A percentile compares a stretch with the other conserved stretches of the same genome.
Conservation (phyloP, 1,140 invertebrate species). For the Bombus vancouverensis region DNA sequence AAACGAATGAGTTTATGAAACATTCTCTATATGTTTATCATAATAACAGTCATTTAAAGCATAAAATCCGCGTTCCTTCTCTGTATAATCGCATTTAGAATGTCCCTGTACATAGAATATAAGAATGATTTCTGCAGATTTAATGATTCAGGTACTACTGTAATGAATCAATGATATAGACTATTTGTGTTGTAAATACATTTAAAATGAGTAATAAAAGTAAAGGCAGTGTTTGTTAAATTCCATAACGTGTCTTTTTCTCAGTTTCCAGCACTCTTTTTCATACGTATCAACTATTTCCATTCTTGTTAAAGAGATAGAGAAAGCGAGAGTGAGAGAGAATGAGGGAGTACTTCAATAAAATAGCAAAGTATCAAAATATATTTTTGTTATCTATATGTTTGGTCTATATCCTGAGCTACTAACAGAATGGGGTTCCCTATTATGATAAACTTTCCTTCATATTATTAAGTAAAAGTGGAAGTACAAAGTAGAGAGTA, state of each 20-base stretch:
- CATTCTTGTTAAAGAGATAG: conserved; percentile 41
- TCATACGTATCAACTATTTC: conserved; percentile 57
- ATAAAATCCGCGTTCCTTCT: conserved; percentile 36
- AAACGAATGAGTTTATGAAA: conserved; percentile 25
- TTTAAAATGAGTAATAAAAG: conserved; percentile 49
- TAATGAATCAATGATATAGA: conserved; percentile 67
- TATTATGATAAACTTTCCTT: conserved; percentile 61
- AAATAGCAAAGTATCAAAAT: conserved; percentile 82
- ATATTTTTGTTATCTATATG: conserved; percentile 77
- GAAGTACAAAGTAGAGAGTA: conserved; percentile 70
- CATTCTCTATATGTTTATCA: conserved; percentile 12
- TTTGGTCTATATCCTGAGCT: conserved; percentile 78
- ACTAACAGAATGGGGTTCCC: conserved; percentile 71
- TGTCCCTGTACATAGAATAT: conserved; percentile 39
- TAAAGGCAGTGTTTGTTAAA: conserved; percentile 48
- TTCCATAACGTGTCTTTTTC: conserved; percentile 46
- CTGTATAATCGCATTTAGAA: conserved; percentile 11
- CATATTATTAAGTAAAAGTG: conserved; percentile 67
- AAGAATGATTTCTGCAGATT: conserved; percentile 64
- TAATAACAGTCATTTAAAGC: conserved; percentile 45
- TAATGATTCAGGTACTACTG: conserved; percentile 71
- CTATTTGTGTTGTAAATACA: conserved; percentile 43
- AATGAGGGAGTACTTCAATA: conserved; percentile 61
- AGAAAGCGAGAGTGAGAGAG: conserved; percentile 51
- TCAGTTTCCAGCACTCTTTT: conserved; percentile 62